Evolutionary conservation across 2,797 vertebrate species (phyloP).

Genomic region (Cephalopachus bancanus): DNA sequence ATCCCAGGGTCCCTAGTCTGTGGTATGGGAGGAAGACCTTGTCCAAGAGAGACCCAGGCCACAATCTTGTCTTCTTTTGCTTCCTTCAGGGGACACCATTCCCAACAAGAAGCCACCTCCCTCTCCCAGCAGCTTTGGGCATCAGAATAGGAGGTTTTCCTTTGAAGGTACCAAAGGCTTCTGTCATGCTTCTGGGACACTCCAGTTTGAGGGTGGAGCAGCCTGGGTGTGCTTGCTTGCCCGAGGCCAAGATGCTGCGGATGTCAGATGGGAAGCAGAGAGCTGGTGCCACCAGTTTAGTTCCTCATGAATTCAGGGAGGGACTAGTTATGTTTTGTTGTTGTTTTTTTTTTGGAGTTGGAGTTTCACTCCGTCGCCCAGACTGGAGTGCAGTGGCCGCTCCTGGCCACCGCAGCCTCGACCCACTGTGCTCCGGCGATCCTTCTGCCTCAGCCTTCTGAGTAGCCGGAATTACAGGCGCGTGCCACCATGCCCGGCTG

Average conservation of each 20-base stretch:
- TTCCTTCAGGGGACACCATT: conserved; percentile 83
- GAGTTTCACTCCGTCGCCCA: too few species aligned
- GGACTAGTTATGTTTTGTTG: not conserved
- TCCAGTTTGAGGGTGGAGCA: not conserved
- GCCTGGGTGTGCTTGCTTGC: not conserved
- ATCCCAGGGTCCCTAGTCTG: not conserved
- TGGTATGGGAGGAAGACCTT: not conserved
- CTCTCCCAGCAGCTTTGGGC: conserved; percentile 79
- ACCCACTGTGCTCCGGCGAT: too few species aligned
- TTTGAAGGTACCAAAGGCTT: conserved; percentile 88
- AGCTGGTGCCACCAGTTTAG: not conserved
- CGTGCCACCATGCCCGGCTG: too few species aligned
- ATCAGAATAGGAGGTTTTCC: conserved; percentile 90
- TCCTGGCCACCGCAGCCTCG: too few species aligned
- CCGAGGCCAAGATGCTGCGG: not conserved
- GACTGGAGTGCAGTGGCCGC: too few species aligned
- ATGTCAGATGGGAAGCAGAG: not conserved
- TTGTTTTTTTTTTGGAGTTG: too few species aligned
- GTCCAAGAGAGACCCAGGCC: not conserved
- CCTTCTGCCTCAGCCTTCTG: too few species aligned
- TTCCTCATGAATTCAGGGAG: not conserved
- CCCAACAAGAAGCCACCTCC: conserved; percentile 86
- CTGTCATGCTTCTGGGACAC: not conserved
- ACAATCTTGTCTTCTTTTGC: not conserved
- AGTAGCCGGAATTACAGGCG: too few species aligned